These are phyloP conservation scores for Hydrotaea cyrtoneurina DNA, from an alignment of 2,888 invertebrate species.

Conservation along the genomic window DNA sequence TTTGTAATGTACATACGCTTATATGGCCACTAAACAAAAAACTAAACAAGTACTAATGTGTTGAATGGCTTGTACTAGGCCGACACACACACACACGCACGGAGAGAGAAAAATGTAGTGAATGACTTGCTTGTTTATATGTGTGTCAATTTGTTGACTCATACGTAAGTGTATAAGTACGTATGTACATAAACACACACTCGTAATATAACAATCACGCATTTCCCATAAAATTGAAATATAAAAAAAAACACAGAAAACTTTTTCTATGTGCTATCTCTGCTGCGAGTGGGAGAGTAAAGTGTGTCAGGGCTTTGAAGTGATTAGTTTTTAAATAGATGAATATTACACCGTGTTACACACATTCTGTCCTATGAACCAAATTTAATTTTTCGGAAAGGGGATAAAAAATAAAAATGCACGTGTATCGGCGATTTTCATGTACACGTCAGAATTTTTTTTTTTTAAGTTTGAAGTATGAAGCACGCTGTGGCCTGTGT, in stretches of 20 bases:
- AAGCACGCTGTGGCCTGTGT: too few species aligned
- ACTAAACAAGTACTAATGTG: neutral
- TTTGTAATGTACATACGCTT: neutral
- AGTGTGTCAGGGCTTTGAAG: neutral
- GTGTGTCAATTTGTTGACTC: slow-evolving; percentile 18
- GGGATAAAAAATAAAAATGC: too few species aligned
- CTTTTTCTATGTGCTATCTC: neutral
- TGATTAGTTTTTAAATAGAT: neutral
- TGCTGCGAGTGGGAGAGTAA: neutral
- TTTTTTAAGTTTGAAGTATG: too few species aligned
- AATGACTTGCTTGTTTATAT: slow-evolving; percentile 4
- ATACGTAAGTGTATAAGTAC: neutral
- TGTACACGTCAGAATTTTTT: too few species aligned
- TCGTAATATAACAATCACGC: slow-evolving; percentile 8
- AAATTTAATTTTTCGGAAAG: too few species aligned
- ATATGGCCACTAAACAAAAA: neutral
- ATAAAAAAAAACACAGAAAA: neutral
- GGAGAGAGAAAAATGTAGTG: neutral
- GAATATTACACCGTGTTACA: too few species aligned
- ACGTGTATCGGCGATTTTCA: too few species aligned
- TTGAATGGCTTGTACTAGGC: neutral
- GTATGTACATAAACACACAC: neutral
- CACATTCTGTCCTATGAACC: too few species aligned
- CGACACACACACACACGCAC: too few species aligned
- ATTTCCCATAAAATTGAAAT: neutral